Evolutionary conservation across 1,140 invertebrate species (phyloP), one percentile per base, ranked within the genome.

Genomic region (Xylocopa sonorina): DNA sequence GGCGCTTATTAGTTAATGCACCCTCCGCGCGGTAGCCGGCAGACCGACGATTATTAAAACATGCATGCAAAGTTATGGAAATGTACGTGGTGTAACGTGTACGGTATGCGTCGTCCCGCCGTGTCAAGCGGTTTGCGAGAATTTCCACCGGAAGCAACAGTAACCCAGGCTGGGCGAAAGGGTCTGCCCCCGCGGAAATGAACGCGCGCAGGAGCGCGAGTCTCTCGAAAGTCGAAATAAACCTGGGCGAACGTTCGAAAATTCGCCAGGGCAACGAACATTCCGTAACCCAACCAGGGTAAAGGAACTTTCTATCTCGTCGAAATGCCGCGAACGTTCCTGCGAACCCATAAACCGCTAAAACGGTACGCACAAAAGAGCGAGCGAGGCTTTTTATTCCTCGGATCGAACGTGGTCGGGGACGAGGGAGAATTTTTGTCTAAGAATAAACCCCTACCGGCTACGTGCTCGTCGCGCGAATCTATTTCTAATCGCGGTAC

Each of bases 21-120:
- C 60, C 48, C 67, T 55, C 43, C 72, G 69, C 48, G 46, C 69
- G 66, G 51, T 46, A 34, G 51, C 27, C 14, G 7, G 27, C 0
- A 24, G n/a, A 0, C 41, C 14, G 60, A 34, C 86, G 89, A 90
- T 92, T 92, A 91, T 92, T 89, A 92, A 92, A 91, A 91, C 90
- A 89, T 90, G 87, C 90, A 92, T 92, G 90, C 91, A 90, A 92
- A 93, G 76, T 90, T 92, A 93, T 92, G 91, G 88, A 89, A 92
- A 92, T 90, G 83, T 89, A 90, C 5, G 3, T 14, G 90, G 90
- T 89, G 85, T 87, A 84, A 88, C 84, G 86, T 88, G 88, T 85
- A n/a, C n/a, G n/a, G 85, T 88, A 83, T 77, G 62, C 73, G 78
- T 66, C 81, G 83, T 88, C 78, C 55, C 24, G 53, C n/a, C 89